Conservation (phyloP, 2,888 invertebrate genomes). For the Dilophus febrilis region DNA sequence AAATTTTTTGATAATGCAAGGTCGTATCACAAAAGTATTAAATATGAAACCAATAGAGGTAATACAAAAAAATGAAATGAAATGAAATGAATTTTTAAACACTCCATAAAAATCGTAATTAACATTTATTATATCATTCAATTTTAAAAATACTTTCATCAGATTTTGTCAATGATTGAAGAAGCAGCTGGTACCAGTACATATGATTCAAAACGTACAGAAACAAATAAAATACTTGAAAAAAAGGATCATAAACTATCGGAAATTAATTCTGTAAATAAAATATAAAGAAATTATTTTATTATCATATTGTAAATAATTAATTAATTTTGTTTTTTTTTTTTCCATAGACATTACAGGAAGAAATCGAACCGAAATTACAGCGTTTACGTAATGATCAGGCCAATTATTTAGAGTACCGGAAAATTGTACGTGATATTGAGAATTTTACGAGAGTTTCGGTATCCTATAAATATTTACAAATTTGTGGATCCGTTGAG, state of each 20-base stretch:
- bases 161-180: slow-evolving; percentile 93
- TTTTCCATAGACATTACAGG: slow-evolving; percentile 40
- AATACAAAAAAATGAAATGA: no score
- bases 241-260: slow-evolving; percentile 82
- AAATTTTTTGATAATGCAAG: slow-evolving; percentile 99
- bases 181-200: slow-evolving; percentile 96
- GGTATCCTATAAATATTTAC: slow-evolving; percentile 31
- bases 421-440: slow-evolving; percentile 67
- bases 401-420: slow-evolving; percentile 69
- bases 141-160: no score
- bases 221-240: slow-evolving; percentile 70
- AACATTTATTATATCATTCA: no score
- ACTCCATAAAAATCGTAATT: no score
- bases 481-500: slow-evolving; percentile 29
- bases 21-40: slow-evolving; percentile 92
- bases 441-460: slow-evolving; percentile 58
- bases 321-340: no score
- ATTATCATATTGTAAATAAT: no score
- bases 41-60: slow-evolving; percentile 98
- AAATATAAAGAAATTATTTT: no score
- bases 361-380: slow-evolving; percentile 83
- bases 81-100: no score
- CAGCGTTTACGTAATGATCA: slow-evolving; percentile 73
- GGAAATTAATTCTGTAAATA: slow-evolving; percentile 59
- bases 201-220: slow-evolving; percentile 87